These are phyloP conservation scores for Rhabdophis nuchalis DNA, from an alignment of 2,797 vertebrate genomes.

Conservation along the genomic window DNA sequence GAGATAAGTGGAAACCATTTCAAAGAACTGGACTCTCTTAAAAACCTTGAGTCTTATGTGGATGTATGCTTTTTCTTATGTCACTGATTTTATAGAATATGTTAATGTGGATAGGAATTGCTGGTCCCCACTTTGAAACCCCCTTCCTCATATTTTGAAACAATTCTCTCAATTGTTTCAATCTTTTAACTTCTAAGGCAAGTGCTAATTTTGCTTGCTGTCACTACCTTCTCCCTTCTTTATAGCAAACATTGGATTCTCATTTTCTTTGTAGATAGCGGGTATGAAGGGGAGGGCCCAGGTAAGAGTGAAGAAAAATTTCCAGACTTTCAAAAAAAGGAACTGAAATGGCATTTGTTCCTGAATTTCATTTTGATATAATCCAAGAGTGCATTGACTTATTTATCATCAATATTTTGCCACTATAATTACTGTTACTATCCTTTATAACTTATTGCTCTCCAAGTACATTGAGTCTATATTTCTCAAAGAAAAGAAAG, in stretches of 20 bases:
- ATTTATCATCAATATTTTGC: neutral
- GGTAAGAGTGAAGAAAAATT: neutral
- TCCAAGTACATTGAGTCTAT: neutral
- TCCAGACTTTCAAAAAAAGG: neutral
- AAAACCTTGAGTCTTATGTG: neutral
- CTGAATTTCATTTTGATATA: neutral
- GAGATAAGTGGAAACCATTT: constrained; percentile 3
- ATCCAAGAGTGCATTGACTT: neutral
- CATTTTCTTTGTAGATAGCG: neutral
- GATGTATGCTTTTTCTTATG: too few species aligned
- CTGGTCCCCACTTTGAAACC: neutral
- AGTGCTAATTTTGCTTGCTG: neutral
- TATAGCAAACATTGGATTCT: neutral
- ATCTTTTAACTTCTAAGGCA: neutral
- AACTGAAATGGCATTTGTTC: neutral
- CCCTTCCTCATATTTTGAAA: neutral
- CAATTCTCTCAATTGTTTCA: neutral
- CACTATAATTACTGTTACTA: neutral
- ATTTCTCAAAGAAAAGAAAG: neutral
- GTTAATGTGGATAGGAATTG: neutral
- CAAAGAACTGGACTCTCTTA: neutral
- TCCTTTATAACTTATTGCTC: neutral
- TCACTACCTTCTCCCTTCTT: neutral
- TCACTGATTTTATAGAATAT: neutral
- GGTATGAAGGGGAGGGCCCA: neutral